Conservation (phyloP, 2,888 invertebrate genomes). For the Caenorhabditis japonica region DNA sequence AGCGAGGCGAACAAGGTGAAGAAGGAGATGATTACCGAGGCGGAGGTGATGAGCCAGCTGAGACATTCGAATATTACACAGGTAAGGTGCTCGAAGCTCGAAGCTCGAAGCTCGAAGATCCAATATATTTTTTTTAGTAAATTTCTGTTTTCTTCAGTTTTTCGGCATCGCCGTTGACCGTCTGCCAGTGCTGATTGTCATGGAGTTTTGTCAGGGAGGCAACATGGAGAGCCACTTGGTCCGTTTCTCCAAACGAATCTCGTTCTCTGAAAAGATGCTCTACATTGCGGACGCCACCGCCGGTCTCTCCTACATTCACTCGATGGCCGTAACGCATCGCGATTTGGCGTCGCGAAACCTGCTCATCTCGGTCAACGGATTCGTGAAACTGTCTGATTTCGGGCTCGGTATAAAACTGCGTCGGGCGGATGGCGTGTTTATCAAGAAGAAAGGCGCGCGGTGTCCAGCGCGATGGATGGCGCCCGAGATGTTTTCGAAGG, state of each 20-base stretch:
- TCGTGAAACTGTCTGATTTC: conserved; percentile 62
- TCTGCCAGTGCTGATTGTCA: conserved; percentile 97
- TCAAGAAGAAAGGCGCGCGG: conserved; percentile 4
- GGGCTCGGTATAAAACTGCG: conserved; percentile 51
- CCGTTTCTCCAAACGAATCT: conserved; percentile 24
- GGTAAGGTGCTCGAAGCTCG: too few relatives aligned
- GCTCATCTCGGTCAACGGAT: conserved; percentile 78
- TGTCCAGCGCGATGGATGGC: conserved; percentile 69
- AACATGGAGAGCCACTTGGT: conserved; percentile 56
- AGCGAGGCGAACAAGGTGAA: conserved; percentile 31
- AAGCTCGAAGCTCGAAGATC: too few relatives aligned
- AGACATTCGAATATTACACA: conserved; percentile 59
- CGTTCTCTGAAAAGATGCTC: conserved; percentile 36
- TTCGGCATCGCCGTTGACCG: conserved; percentile 98
- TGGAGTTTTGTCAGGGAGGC: conserved; percentile 86
- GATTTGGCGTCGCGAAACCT: conserved; percentile 90
- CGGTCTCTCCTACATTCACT: conserved; percentile 88
- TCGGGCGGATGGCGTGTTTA: conserved; percentile 13
- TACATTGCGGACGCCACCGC: conserved; percentile 80
- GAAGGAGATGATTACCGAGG: conserved; percentile 63
- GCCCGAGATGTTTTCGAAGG: conserved; percentile 59
- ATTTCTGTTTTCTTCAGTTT: conserved; percentile 80
- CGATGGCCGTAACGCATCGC: conserved; percentile 87
- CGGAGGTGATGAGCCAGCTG: conserved; percentile 62
- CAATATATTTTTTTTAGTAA: conserved; percentile 20